phyloP scores from a whole-genome alignment of 2,113 vertebrate species.

The Uria lomvia region DNA sequence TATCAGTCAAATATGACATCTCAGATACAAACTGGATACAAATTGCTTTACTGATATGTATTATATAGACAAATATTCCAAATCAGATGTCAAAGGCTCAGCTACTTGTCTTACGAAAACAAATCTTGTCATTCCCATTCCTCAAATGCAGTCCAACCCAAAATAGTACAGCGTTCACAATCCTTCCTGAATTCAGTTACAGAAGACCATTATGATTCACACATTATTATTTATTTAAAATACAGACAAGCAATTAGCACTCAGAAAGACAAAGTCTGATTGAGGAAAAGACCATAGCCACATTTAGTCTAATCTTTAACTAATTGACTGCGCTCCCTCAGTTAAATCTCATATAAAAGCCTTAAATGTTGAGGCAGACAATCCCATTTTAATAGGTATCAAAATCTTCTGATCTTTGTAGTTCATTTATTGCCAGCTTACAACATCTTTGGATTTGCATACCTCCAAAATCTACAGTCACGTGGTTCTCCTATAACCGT shows the following conservation, averaged over 20 bases:
- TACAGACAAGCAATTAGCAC: neutral
- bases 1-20: neutral
- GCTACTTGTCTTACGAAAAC: neutral
- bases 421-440: neutral
- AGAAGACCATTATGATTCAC: neutral
- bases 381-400: neutral
- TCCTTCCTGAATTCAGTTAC: neutral
- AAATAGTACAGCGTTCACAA: neutral
- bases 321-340: neutral
- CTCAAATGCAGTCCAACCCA: neutral
- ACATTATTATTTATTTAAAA: neutral
- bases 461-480: neutral
- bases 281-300: neutral
- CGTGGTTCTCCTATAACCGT: neutral
- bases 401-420: neutral
- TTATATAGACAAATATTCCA: neutral
- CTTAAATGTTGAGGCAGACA: neutral
- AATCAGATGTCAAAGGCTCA: neutral
- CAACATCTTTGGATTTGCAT: neutral
- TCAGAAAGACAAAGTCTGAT: neutral
- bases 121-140: neutral
- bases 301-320: slow-evolving; percentile 17
- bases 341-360: slow-evolving; percentile 20
- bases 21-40: neutral
- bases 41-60: neutral